phyloP scores from a whole-genome alignment of 2,888 invertebrate species.

The Antitype chi region DNA sequence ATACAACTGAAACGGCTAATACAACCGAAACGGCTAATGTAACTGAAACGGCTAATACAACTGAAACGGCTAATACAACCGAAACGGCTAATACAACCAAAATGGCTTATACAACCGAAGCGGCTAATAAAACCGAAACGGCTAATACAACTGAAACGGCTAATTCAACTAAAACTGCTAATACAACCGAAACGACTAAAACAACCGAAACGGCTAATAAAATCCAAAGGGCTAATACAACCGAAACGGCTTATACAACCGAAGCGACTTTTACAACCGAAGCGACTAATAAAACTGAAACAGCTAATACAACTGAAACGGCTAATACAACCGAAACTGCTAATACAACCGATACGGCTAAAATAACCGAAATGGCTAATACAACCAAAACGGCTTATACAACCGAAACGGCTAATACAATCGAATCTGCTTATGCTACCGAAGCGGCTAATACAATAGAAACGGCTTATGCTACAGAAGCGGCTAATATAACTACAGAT shows the following conservation, averaged over 20 bases:
- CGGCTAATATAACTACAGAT: background rate
- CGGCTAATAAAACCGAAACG: background rate
- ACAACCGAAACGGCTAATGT: background rate
- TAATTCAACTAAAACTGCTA: background rate
- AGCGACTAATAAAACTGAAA: background rate
- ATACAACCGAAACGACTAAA: background rate
- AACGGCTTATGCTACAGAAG: background rate
- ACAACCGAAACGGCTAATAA: background rate
- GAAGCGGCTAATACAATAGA: background rate
- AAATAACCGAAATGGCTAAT: background rate
- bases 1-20: background rate
- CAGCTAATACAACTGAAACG: background rate
- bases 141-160: background rate
- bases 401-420: background rate
- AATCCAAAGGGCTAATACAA: background rate
- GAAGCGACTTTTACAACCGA: background rate
- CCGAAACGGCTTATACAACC: background rate
- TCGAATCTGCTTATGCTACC: background rate
- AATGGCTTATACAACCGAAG: background rate
- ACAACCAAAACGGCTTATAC: background rate
- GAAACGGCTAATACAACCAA: background rate
- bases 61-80: background rate
- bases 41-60: background rate
- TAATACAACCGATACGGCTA: background rate
- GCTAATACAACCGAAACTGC: background rate